Evolutionary conservation across 2,113 vertebrate species (phyloP).

Genomic region (Psilopogon haemacephalus): DNA sequence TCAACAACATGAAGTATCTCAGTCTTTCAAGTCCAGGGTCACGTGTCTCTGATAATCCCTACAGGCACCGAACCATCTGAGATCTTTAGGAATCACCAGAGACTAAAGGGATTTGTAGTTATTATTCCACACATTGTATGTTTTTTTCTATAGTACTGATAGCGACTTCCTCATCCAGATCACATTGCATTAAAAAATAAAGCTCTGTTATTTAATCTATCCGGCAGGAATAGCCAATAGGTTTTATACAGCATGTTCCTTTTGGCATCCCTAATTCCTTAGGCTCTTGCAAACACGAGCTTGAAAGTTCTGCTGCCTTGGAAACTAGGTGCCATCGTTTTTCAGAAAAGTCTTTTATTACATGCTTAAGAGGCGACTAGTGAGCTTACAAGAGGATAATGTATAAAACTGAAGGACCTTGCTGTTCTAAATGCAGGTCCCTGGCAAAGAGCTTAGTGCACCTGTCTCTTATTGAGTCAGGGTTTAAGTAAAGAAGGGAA

Average conservation of each 20-base stretch:
- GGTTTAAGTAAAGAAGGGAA: slow-evolving; percentile 27
- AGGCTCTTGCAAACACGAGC: neutral
- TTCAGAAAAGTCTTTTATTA: slow-evolving; percentile 1
- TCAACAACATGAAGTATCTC: neutral
- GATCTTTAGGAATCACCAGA: neutral
- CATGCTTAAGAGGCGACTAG: neutral
- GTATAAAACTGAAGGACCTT: neutral
- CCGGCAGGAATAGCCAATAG: neutral
- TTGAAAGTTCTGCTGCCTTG: slow-evolving; percentile 39
- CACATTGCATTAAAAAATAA: neutral
- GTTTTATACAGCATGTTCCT: neutral
- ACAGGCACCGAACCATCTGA: neutral
- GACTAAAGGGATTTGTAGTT: slow-evolving; percentile 28
- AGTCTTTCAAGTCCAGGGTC: neutral
- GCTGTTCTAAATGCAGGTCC: neutral
- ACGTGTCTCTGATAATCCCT: rapidly evolving
- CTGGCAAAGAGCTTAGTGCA: slow-evolving; percentile 45
- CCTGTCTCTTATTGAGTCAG: slow-evolving; percentile 22
- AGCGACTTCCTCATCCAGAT: neutral
- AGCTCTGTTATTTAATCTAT: neutral
- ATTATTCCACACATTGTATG: neutral
- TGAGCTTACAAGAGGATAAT: neutral
- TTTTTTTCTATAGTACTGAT: neutral
- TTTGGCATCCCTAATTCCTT: slow-evolving; percentile 5
- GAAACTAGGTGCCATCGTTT: slow-evolving; percentile 54